Evolutionary conservation across 2,797 vertebrate genomes (phyloP), one percentile per base, ranked within the genome.

Genomic region (Chloroceryle amazona): DNA sequence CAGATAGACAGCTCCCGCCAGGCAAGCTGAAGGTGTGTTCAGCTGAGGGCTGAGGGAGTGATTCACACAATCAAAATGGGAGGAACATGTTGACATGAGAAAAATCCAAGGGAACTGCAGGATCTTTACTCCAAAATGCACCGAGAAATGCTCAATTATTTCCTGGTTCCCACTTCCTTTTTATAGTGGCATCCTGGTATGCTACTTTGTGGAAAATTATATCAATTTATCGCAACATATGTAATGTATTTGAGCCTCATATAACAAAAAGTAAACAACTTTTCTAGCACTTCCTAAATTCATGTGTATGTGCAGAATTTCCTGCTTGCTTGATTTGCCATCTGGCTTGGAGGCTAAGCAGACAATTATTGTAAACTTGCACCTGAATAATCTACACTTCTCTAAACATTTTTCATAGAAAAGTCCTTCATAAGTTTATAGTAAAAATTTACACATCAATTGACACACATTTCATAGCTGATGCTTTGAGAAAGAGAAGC

Each of bases 361-460:
- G 79, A 73, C 49, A 86, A 95, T 94, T 92, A 72, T 28, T 85
- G 81, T 78, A 86, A 95, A 93, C 85, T 61, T 79, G 52, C 58
- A 95, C 75, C 95, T 91, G 87, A 94, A 83, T 94, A 95, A 85
- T 51, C 79, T 92, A 91, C 42, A 76, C 25, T 79, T 88, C 72
- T 90, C 44, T 52, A 89, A 92, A 91, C 54, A 91, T 73, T 92
- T 93, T 83, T 88, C 79, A 92, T 41, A 79, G 58, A 89, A 80
- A 91, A 91, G 26, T 58, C 54, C 49, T 81, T 86, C 4, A 1
- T 54, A 75, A 68, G 68, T 92, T 94, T 81, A 96, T 63, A 83
- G 68, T 52, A 90, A 93, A 93, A 96, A 96, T 96, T 92, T 96
- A 87, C 97, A 94, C 93, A 86, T 93, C 95, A 96, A 88, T 91